These are phyloP conservation scores for Zaprionus lachaisei DNA, from an alignment of 1,140 invertebrate species.

Conservation along the genomic window DNA sequence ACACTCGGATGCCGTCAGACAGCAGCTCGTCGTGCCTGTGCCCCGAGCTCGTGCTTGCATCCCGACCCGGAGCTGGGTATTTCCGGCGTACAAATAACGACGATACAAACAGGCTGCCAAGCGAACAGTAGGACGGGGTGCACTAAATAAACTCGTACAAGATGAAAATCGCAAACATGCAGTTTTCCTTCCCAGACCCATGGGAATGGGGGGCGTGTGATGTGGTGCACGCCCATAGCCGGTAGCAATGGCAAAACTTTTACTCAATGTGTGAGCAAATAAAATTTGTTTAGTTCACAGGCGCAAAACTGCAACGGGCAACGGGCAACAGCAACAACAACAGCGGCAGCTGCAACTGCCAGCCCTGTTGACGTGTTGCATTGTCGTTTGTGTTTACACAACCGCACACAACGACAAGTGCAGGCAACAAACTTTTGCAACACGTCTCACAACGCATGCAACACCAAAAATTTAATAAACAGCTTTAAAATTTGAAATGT, in stretches of 20 bases:
- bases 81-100: constrained; percentile 2
- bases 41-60: constrained; percentile 3
- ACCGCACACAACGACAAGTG: constrained; percentile 44
- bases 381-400: constrained; percentile 51
- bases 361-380: constrained; percentile 50
- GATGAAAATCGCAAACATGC: constrained; percentile 74
- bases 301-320: constrained; percentile 45
- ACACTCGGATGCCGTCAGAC: constrained; percentile 56
- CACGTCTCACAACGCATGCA: constrained; percentile 1
- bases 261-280: constrained; percentile 46
- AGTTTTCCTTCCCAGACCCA: constrained; percentile 39
- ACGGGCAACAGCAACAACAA: constrained; percentile 5
- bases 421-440: constrained; percentile 39
- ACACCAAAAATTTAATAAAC: background rate
- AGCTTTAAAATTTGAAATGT: constrained; percentile 15
- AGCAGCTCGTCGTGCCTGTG: constrained; percentile 12
- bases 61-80: background rate
- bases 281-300: constrained; percentile 51
- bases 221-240: constrained; percentile 16
- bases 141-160: constrained; percentile 72
- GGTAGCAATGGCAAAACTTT: constrained; percentile 43
- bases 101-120: background rate
- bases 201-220: background rate
- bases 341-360: constrained; percentile 27
- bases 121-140: background rate